Evolutionary conservation across 2,888 invertebrate genomes (phyloP).

Genomic region (Mythimna albipuncta): DNA sequence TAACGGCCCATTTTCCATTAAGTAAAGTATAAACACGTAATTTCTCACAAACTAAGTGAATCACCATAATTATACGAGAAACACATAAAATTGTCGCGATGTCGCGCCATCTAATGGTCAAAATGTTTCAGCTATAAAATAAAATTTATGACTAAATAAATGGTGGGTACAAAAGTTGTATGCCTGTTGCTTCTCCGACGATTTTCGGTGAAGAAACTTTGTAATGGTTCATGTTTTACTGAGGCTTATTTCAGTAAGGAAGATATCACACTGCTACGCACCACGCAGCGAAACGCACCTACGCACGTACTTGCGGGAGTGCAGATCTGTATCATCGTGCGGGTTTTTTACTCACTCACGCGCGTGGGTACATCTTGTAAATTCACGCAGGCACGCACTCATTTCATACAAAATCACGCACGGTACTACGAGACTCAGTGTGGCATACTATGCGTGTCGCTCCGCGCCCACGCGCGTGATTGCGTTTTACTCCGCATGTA

Average conservation of each 20-base stretch:
- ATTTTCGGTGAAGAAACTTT: slow-evolving; percentile 1
- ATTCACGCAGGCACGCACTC: too few relatives aligned
- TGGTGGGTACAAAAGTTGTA: neutral
- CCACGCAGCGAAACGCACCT: too few relatives aligned
- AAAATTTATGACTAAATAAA: slow-evolving; percentile 36
- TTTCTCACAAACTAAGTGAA: slow-evolving; percentile 1
- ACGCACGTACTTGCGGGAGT: too few relatives aligned
- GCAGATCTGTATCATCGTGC: too few relatives aligned
- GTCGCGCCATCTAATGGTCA: slow-evolving; percentile 1
- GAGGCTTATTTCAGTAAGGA: neutral
- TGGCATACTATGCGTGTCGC: too few relatives aligned
- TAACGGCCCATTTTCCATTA: slow-evolving; percentile 27
- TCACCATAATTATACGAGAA: slow-evolving; percentile 34
- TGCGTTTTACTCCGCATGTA: too few relatives aligned
- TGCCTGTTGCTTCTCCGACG: slow-evolving; percentile 27
- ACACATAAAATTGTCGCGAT: slow-evolving; percentile 28
- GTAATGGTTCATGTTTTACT: neutral
- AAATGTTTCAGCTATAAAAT: slow-evolving; percentile 36
- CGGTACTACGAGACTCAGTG: too few relatives aligned
- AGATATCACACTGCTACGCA: too few relatives aligned
- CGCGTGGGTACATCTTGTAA: too few relatives aligned
- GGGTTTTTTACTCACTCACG: too few relatives aligned
- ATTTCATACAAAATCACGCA: too few relatives aligned
- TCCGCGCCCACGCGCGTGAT: too few relatives aligned
- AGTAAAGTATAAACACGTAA: neutral